These are phyloP conservation scores for Ancistrus triradiatus DNA, from an alignment of 2,113 vertebrate genomes.

Conservation along the genomic window DNA sequence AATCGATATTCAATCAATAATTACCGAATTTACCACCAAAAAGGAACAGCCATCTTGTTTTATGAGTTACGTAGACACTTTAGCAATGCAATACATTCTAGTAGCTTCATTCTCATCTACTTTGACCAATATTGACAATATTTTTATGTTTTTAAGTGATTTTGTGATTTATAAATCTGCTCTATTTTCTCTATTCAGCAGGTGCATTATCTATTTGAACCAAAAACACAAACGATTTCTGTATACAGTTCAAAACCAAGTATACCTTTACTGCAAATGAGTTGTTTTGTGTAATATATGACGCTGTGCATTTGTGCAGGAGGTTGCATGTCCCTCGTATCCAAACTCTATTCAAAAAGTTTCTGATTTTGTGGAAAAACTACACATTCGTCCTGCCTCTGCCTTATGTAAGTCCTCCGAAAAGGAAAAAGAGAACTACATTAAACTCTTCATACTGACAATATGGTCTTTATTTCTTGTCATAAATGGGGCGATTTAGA, in stretches of 20 bases:
- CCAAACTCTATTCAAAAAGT: slow-evolving; percentile 62
- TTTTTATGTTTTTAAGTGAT: slow-evolving; percentile 42
- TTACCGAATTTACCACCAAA: slow-evolving; percentile 14
- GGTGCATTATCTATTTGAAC: slow-evolving; percentile 7
- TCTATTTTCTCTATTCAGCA: slow-evolving; percentile 29
- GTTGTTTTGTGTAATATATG: slow-evolving; percentile 68
- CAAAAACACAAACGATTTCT: too few relatives aligned
- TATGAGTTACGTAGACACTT: slow-evolving; percentile 32
- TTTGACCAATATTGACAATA: slow-evolving; percentile 21
- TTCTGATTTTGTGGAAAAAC: slow-evolving; percentile 79
- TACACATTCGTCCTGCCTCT: too few relatives aligned
- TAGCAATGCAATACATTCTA: slow-evolving; percentile 51
- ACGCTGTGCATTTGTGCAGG: slow-evolving; percentile 76
- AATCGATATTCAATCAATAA: not conserved
- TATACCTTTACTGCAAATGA: too few relatives aligned
- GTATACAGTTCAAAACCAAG: too few relatives aligned
- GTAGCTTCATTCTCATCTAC: slow-evolving; percentile 43
- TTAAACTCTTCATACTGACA: too few relatives aligned
- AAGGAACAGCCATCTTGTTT: not conserved
- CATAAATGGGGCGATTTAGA: too few relatives aligned
- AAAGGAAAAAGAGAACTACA: too few relatives aligned
- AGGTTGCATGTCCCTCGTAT: slow-evolving; percentile 74
- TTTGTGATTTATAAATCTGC: slow-evolving; percentile 25
- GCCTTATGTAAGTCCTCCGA: too few relatives aligned
- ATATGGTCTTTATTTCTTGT: too few relatives aligned